Base-by-base conservation (phyloP, 2,888 invertebrate genomes). In the Agrypnus murinus region DNA sequence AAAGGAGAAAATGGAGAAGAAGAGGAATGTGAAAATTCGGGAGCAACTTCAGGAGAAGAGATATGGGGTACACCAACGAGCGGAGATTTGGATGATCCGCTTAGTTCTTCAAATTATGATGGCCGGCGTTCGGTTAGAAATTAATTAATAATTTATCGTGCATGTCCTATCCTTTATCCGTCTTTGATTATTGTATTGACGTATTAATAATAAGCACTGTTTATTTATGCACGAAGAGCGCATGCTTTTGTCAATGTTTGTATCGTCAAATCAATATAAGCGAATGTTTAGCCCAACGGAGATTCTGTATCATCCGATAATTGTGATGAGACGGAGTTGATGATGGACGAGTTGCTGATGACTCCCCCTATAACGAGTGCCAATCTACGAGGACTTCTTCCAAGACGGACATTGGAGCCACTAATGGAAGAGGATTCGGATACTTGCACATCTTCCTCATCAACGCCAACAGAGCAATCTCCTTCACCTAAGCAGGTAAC, bases 41-140 rank as follows among this genome's bases (percentile, higher is more conserved):
- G 93, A 0, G 95, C 93, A 0, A 92, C 92, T 0, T 95, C 94
- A 2, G 95, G 94, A 0, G 95, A 95, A 83, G 95, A 95, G 80
- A 92, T 95, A 19, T 95, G 95, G 95, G 95, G 95, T 0, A 95
- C 95, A 0, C 95, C 95, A 2, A 95, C 95, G 0, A 95, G 95
- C 76, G 95, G 94, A 17, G 90, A 94, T 40, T 91, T 93, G 75
- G 94, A 94, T 77, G 94, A 94, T 74, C 86, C 86, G 66, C 80
- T 87, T 17, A 84, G 84, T 73, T 87, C 91, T 8, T 91, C 89
- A 2, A 89, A 91, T 81, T 92, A 91, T 34, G 92, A 92, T 72
- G 90, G 88, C 80, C 91, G 91, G 74, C 80, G 82, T 74, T 84
- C 85, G 82, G 85, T 84, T 76, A 80, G 81, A 55, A 62, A 53